Evolutionary conservation across 2,797 vertebrate species (phyloP), one percentile per base, ranked within the genome.

Genomic region (Kryptolebias ocellatus): DNA sequence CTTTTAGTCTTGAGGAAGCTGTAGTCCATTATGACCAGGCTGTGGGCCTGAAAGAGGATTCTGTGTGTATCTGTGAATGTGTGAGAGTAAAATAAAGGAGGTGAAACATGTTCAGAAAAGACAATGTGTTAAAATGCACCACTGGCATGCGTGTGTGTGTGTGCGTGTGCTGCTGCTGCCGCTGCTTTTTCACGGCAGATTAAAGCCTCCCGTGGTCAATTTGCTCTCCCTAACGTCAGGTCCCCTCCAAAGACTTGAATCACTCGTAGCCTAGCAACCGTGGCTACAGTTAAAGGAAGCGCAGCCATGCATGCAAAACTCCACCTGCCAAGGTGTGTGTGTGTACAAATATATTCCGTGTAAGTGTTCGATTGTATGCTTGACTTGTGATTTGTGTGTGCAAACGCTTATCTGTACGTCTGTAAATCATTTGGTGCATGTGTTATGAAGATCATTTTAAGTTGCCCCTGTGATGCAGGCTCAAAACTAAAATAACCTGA

Each of bases 211-310:
- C 95, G 95, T 98, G 96, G 97, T 98, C 97, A 98, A 97, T 99
- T 98, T 99, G 95, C 96, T 97, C 96, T 96, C 96, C 95, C 96
- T 98, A 98, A 98, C 98, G 96, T 98, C 97, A 97, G 95, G 95
- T 92, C 95, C 96, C 96, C 96, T 93, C 95, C 81, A 91, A 95
- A 93, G 94, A 83, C 91, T 94, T 87, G 91, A 94, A 95, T 95
- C 93, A 91, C 94, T 87, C 92, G 95, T 98, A 94, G 95, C 97
- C 90, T 98, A 98, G 97, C 96, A 99, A 98, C 98, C 93, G 88
- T 91, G 92, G 92, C 93, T 93, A 95, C 95, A 93, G 95, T 93
- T 87, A 89, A 91, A 92, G 91, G 92, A 95, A 95, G 94, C 93
- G 92, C 89, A 95, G 93, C 94, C 96, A 96, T 97, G 96, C 97